These are phyloP conservation scores for Netelia virgata DNA, from an alignment of 2,888 invertebrate species.

Conservation along the genomic window DNA sequence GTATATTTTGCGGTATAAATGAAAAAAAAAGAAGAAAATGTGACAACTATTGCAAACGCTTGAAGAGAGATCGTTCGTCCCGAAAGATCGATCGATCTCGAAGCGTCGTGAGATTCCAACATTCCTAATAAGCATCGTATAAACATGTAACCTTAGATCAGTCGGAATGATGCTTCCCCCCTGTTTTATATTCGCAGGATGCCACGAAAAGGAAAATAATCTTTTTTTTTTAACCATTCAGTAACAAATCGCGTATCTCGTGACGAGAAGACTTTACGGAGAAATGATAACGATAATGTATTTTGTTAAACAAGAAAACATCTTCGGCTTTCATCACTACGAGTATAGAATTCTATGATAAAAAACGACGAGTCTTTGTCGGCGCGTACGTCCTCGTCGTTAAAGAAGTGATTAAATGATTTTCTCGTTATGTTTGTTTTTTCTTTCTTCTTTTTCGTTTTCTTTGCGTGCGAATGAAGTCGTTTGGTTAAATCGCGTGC, in stretches of 20 bases:
- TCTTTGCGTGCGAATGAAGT: slow-evolving; percentile 51
- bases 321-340: slow-evolving; percentile 35
- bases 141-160: slow-evolving; percentile 34
- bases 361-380: slow-evolving; percentile 39
- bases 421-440: slow-evolving; percentile 6
- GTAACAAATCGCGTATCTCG: slow-evolving; percentile 46
- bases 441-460: slow-evolving; percentile 23
- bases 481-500: slow-evolving; percentile 54
- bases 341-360: slow-evolving; percentile 43
- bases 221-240: slow-evolving; percentile 34
- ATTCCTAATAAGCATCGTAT: slow-evolving; percentile 48
- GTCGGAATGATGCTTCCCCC: neutral
- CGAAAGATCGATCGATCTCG: neutral
- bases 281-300: slow-evolving; percentile 53
- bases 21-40: neutral
- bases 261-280: slow-evolving; percentile 34
- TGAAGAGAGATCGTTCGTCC: slow-evolving; percentile 23
- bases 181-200: slow-evolving; percentile 14
- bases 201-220: slow-evolving; percentile 21
- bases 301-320: slow-evolving; percentile 26
- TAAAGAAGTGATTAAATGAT: slow-evolving; percentile 47
- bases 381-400: slow-evolving; percentile 13
- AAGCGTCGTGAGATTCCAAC: slow-evolving; percentile 53
- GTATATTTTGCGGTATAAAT: slow-evolving; percentile 24
- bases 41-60: slow-evolving; percentile 65